These are phyloP conservation scores for Troides oblongomaculatus DNA, from an alignment of 2,888 invertebrate species.

Conservation along the genomic window DNA sequence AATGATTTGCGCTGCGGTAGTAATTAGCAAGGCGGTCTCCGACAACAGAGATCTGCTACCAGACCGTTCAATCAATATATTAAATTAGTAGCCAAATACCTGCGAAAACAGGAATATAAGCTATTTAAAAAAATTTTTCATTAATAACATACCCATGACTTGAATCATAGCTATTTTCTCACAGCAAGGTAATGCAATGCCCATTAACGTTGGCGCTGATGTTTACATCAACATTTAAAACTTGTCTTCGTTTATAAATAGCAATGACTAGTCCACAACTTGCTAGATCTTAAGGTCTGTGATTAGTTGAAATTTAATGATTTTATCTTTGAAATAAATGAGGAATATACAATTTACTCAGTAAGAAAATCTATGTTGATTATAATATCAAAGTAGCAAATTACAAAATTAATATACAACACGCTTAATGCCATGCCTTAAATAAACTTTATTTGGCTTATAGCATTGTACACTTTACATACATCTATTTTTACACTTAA, in stretches of 20 bases:
- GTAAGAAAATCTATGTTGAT: no score
- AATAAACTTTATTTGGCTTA: no score
- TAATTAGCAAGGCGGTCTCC: no score
- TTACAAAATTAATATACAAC: no score
- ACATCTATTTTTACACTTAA: not conserved
- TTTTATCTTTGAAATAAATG: not conserved
- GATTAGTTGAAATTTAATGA: conserved; percentile 1
- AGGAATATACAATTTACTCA: not conserved
- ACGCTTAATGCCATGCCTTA: no score
- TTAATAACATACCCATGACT: conserved; percentile 22
- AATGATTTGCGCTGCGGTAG: no score
- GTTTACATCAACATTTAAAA: conserved; percentile 42
- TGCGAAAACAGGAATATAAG: no score
- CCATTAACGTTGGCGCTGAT: conserved; percentile 24
- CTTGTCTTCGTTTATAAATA: conserved; percentile 49
- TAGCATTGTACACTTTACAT: no score
- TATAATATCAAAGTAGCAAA: no score
- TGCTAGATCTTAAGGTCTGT: conserved; percentile 12
- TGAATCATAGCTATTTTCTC: conserved; percentile 29
- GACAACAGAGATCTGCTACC: no score
- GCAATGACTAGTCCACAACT: conserved; percentile 32
- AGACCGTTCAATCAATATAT: no score
- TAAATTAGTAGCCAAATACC: no score
- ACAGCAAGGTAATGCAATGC: conserved; percentile 19
- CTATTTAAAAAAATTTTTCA: not conserved